Conservation (phyloP, 2,888 invertebrate species). For the Helleia helle region DNA sequence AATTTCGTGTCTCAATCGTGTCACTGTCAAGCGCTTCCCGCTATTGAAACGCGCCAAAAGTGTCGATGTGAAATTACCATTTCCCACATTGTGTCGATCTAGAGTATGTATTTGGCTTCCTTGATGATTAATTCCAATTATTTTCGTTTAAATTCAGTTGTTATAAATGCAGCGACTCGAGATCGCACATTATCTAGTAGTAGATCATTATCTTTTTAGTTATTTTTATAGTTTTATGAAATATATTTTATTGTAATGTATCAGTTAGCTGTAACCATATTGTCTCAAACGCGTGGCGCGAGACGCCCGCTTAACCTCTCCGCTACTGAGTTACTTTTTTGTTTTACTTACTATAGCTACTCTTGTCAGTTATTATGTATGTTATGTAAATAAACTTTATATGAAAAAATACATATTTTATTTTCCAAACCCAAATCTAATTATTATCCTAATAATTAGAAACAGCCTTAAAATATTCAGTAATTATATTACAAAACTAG, state of each 20-base stretch:
- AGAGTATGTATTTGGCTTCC: not conserved
- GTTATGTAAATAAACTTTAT: slow-evolving; percentile 69
- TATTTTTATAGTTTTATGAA: slow-evolving; percentile 23
- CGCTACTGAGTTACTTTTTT: slow-evolving; percentile 39
- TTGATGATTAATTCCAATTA: slow-evolving; percentile 4
- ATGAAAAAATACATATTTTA: slow-evolving; percentile 32
- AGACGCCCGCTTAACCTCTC: slow-evolving; percentile 27
- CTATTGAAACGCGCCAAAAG: not conserved
- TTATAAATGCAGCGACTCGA: slow-evolving; percentile 12
- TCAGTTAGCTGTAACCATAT: slow-evolving; percentile 41
- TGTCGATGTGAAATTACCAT: not conserved
- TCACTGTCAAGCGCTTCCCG: not conserved
- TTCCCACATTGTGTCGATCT: not conserved
- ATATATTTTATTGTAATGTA: slow-evolving; percentile 43
- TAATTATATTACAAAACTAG: no score
- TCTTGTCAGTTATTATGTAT: slow-evolving; percentile 58
- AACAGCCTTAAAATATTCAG: no score
- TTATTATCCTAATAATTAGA: no score
- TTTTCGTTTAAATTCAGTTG: slow-evolving; percentile 14
- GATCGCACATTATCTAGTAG: slow-evolving; percentile 15
- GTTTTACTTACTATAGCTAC: slow-evolving; percentile 46
- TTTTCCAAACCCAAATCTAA: no score
- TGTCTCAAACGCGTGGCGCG: slow-evolving; percentile 34
- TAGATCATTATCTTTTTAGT: slow-evolving; percentile 17
- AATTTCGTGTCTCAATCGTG: not conserved